Base-by-base conservation (phyloP, 2,888 invertebrate genomes). In the Augiades crinisus region DNA sequence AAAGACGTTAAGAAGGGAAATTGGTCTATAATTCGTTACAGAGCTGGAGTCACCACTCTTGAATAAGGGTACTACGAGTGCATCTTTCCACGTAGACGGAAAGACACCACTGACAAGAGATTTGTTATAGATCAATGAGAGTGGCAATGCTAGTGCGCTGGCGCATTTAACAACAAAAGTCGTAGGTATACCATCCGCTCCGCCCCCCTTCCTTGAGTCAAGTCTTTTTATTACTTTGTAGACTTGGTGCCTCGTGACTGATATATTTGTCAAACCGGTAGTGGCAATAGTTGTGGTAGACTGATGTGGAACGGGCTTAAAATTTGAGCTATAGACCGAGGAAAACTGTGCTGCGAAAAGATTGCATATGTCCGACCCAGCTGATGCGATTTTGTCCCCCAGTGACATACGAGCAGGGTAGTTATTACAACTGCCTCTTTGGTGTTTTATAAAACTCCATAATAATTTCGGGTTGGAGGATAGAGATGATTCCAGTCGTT, bases 191-290 rank as follows among this genome's bases (percentile, higher is more conserved):
- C 31, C 22, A 40, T 53, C 47, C 1, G 47, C 33, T 2, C 47
- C 46, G 1, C 34, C 37, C 2, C 46, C 41, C 24, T 53, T 58
- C 62, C 56, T 33, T 13, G 33, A 1, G 8, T 33, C 33, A 4
- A 33, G 33, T 33, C 33, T 33, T 33, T 14, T 33, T 33, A 14
- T 13, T 4, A 33, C 33, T 1, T 13, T 1, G 7, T 13, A 33
- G 4, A 33, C 33, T 14, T 33, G 33, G 5, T 3, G 6, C 5
- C 13, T 4, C 2, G 33, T 33, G 7, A 33, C 33, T 4, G 13
- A 13, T 6, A 33, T 13, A 2, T 0, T 7, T 33, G 33, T 33
- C 14, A 33, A 33, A n/a, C n/a, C n/a, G n/a, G n/a, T n/a, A n/a
- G n/a, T n/a, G n/a, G n/a, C n/a, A n/a, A n/a, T n/a, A n/a, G n/a